Conservation (phyloP, 1,140 invertebrate genomes). For the Drosophila oshimai region DNA sequence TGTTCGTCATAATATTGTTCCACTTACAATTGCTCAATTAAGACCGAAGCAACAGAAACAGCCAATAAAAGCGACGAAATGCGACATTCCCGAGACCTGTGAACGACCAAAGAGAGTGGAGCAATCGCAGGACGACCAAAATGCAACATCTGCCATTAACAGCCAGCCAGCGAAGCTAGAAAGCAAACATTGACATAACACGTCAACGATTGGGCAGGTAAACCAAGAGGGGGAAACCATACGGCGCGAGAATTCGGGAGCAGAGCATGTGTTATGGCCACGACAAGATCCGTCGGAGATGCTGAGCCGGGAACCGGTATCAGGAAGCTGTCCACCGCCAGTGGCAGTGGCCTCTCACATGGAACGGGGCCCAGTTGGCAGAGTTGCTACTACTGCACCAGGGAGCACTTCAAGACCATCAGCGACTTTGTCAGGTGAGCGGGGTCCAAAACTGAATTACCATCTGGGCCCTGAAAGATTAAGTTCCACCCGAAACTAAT, state of each 20-base stretch:
- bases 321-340: conserved; percentile 44
- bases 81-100: background rate
- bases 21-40: conserved; percentile 50
- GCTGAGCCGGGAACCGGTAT: no score
- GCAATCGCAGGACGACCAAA: background rate
- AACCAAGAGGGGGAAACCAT: conserved; percentile 14
- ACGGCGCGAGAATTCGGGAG: conserved; percentile 8
- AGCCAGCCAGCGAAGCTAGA: background rate
- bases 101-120: background rate
- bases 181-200: conserved; percentile 74
- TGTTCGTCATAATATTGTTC: conserved; percentile 63
- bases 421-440: conserved; percentile 84
- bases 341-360: conserved; percentile 4
- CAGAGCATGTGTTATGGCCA: conserved; percentile 70
- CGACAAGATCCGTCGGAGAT: conserved; percentile 19
- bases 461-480: background rate
- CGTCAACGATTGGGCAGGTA: conserved; percentile 58
- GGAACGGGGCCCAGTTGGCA: conserved; percentile 82
- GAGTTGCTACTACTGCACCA: conserved; percentile 85
- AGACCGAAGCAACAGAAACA: conserved; percentile 14
- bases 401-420: conserved; percentile 83
- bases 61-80: background rate
- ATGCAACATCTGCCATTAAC: conserved; percentile 15
- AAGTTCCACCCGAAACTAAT: background rate
- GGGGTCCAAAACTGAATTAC: background rate